Evolutionary conservation across 2,888 invertebrate genomes (phyloP).

Genomic region (Agrotis exclamationis): DNA sequence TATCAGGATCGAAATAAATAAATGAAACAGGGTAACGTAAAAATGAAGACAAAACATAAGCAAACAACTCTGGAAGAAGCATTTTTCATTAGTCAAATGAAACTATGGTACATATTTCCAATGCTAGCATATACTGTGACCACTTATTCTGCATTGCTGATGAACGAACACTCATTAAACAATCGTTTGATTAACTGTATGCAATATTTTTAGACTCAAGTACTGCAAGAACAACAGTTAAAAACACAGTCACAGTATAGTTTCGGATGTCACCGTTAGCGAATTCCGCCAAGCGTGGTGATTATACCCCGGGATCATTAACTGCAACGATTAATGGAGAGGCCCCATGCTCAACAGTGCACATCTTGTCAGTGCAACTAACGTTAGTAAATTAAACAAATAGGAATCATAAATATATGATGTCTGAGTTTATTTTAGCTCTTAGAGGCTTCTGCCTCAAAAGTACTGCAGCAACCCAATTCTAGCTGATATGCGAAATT

Average conservation of each 20-base stretch:
- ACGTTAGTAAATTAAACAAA: neutral
- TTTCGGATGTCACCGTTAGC: conserved; percentile 45
- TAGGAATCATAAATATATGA: neutral
- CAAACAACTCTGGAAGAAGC: neutral
- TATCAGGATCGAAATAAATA: neutral
- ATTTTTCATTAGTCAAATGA: neutral
- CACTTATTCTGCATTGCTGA: conserved; percentile 1
- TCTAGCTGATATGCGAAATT: neutral
- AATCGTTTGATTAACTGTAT: neutral
- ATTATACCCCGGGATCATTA: conserved; percentile 48
- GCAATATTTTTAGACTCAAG: neutral
- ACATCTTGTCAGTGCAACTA: conserved; percentile 29
- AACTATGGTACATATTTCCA: neutral
- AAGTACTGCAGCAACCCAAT: neutral
- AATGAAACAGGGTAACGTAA: neutral
- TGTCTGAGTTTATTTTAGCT: neutral
- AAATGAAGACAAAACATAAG: neutral
- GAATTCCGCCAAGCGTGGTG: conserved; percentile 48
- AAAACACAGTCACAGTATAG: conserved; percentile 6
- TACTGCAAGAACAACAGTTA: conserved; percentile 24
- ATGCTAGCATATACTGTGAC: too few relatives aligned
- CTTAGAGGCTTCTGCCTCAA: neutral
- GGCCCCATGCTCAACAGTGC: conserved; percentile 40
- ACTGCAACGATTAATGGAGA: conserved; percentile 41
- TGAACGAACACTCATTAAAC: neutral